Conservation (phyloP, 2,113 vertebrate genomes). For the Misgurnus anguillicaudatus region DNA sequence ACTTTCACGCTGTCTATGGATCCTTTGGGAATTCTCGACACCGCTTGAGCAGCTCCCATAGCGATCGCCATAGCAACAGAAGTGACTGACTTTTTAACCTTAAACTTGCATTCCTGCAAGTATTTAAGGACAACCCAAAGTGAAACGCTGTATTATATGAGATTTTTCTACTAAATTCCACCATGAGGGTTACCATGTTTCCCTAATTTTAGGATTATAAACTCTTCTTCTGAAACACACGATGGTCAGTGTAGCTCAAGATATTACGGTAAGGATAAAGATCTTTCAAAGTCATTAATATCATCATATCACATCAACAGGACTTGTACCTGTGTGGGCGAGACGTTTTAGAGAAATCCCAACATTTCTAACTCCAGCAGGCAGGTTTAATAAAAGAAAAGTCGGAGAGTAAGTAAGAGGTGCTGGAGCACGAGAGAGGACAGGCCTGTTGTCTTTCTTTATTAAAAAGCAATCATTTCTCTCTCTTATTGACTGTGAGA, state of each 20-base stretch:
- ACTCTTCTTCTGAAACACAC: too few relatives aligned
- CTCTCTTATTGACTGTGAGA: slow-evolving; percentile 14
- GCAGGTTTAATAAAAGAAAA: slow-evolving; percentile 5
- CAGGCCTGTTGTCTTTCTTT: slow-evolving; percentile 39
- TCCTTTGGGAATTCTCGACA: slow-evolving; percentile 7
- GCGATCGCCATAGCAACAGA: slow-evolving; percentile 2
- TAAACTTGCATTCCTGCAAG: not conserved
- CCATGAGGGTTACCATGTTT: too few relatives aligned
- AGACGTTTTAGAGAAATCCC: slow-evolving; percentile 7
- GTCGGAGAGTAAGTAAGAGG: not conserved
- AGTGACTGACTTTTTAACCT: slow-evolving; percentile 37
- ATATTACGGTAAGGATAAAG: too few relatives aligned
- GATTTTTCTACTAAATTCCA: too few relatives aligned
- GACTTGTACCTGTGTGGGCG: not conserved
- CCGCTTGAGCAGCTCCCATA: not conserved
- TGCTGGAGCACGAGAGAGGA: not conserved
- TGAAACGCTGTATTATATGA: not conserved
- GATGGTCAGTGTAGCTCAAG: too few relatives aligned
- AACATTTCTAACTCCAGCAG: not conserved
- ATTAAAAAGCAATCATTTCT: slow-evolving; percentile 54
- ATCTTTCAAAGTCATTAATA: not conserved
- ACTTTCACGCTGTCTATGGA: not conserved
- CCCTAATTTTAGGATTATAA: too few relatives aligned
- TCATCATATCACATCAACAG: slow-evolving; percentile 1
- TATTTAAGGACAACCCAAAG: not conserved